These are phyloP conservation scores for Phalacrocorax aristotelis DNA, from an alignment of 2,113 vertebrate genomes.

Conservation along the genomic window DNA sequence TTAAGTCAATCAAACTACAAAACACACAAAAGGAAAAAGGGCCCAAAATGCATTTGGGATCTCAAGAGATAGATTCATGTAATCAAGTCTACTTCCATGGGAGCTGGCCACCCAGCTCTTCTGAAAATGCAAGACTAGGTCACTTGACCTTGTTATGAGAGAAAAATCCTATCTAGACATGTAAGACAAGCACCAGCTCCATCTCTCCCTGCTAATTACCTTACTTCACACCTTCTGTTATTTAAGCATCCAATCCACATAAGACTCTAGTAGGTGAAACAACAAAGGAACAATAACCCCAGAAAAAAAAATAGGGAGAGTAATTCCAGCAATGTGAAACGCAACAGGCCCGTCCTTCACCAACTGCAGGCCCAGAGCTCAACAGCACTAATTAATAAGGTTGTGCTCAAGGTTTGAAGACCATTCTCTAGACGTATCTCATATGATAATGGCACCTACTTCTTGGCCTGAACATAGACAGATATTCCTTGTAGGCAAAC, in stretches of 20 bases:
- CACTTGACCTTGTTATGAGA: neutral
- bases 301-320: neutral
- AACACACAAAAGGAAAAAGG: neutral
- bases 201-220: neutral
- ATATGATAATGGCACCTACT: neutral
- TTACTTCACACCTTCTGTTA: neutral
- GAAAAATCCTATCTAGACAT: neutral
- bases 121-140: neutral
- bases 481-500: neutral
- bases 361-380: neutral
- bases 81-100: neutral
- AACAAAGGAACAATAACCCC: neutral
- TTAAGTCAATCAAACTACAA: neutral
- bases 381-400: neutral
- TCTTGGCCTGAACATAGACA: neutral
- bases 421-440: neutral
- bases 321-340: neutral
- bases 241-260: neutral
- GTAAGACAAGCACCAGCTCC: neutral
- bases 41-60: neutral
- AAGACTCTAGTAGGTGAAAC: neutral
- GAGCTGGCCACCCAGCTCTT: neutral
- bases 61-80: neutral
- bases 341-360: neutral
- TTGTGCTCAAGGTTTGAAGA: neutral